Percentiles rank a stretch among this genome's conserved stretches.
These are phyloP conservation scores for Anolis carolinensis DNA, from an alignment of 2,113 vertebrate genomes.

Conservation along the genomic window DNA sequence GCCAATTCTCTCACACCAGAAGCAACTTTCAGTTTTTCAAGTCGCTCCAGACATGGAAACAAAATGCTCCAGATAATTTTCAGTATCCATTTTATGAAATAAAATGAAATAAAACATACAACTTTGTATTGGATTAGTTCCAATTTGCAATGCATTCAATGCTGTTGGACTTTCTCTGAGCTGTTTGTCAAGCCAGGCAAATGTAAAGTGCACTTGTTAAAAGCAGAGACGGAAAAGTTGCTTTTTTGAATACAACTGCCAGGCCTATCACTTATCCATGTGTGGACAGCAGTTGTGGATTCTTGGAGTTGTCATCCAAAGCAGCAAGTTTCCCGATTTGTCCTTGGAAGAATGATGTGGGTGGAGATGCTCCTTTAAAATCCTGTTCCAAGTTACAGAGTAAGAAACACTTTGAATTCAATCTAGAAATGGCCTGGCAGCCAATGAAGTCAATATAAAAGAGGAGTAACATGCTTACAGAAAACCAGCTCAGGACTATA, in stretches of 20 bases:
- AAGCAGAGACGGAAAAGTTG: not conserved
- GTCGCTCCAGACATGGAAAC: no score
- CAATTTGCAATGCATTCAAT: not conserved
- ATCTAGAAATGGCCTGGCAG: not conserved
- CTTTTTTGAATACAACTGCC: no score
- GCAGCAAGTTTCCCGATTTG: no score
- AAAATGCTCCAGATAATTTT: not conserved
- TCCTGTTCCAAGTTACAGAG: not conserved
- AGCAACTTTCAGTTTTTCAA: no score
- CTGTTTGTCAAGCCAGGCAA: not conserved
- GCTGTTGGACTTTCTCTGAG: not conserved
- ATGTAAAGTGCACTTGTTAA: not conserved
- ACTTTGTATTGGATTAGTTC: not conserved
- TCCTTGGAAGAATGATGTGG: no score
- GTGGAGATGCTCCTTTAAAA: not conserved
- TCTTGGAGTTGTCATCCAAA: no score
- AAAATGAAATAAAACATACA: not conserved
- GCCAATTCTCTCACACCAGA: no score
- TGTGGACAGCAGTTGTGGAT: no score
- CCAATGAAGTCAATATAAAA: not conserved
- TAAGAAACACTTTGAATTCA: not conserved
- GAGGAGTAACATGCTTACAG: not conserved
- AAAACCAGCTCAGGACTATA: constrained; percentile 9
- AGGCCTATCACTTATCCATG: no score
- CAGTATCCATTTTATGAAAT: not conserved